Percentiles rank a stretch among this genome's conserved stretches.
These are phyloP conservation scores for Montifringilla adamsi DNA, from an alignment of 2,113 vertebrate species.

Conservation along the genomic window DNA sequence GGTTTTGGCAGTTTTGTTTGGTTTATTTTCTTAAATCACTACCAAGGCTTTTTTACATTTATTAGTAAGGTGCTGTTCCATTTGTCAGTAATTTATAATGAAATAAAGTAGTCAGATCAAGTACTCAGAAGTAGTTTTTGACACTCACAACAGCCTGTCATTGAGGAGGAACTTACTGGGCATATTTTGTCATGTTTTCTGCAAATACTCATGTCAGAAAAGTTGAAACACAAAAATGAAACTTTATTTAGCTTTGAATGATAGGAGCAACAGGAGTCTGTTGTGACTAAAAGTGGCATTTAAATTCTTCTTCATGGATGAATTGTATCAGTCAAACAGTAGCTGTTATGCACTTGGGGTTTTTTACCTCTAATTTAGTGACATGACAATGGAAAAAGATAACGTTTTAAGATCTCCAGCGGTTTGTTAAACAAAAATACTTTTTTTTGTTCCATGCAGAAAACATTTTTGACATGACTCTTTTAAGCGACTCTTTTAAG, in stretches of 20 bases:
- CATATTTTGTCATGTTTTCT: background rate
- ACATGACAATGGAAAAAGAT: background rate
- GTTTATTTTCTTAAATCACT: background rate
- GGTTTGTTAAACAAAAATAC: background rate
- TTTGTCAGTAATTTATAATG: background rate
- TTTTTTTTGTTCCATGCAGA: background rate
- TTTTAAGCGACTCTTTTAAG: background rate
- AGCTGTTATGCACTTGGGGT: background rate
- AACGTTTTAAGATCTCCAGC: background rate
- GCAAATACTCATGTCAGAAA: background rate
- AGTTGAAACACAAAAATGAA: background rate
- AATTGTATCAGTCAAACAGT: background rate
- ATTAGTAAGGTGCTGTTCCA: background rate
- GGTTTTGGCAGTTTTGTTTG: background rate
- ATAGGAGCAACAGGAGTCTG: background rate
- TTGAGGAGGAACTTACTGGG: background rate
- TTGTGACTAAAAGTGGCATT: background rate
- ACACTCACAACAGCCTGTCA: background rate
- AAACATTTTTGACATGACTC: background rate
- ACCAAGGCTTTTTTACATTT: background rate
- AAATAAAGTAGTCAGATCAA: background rate
- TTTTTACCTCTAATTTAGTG: background rate
- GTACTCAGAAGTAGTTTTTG: background rate
- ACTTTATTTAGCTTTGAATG: background rate
- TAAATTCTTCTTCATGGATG: background rate